Percentiles rank a stretch among this genome's conserved stretches.
Conservation (phyloP, 2,888 invertebrate species). For the Eurytoma californica region DNA sequence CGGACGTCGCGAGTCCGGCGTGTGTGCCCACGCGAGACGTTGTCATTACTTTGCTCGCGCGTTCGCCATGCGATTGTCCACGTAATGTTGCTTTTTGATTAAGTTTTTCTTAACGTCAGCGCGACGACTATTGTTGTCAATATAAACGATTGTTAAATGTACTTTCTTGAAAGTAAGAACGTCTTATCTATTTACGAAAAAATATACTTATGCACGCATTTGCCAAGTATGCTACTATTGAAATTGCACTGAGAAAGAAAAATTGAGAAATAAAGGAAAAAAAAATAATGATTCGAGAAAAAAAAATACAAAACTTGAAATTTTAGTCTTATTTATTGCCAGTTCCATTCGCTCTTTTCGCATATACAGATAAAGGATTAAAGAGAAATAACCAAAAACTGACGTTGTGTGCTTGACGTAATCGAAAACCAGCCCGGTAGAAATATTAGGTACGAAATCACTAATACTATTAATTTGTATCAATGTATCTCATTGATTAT, state of each 20-base stretch:
- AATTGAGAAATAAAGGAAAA: slow-evolving; percentile 51
- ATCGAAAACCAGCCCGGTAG: slow-evolving; percentile 74
- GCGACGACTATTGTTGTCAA: slow-evolving; percentile 13
- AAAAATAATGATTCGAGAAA: slow-evolving; percentile 46
- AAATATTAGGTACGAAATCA: slow-evolving; percentile 73
- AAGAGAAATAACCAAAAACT: slow-evolving; percentile 60
- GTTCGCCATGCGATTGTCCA: not conserved
- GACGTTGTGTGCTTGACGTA: slow-evolving; percentile 71
- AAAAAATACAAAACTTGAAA: slow-evolving; percentile 46
- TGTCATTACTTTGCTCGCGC: not conserved
- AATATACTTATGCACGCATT: slow-evolving; percentile 27
- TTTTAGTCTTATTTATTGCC: slow-evolving; percentile 52
- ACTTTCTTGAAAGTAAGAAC: slow-evolving; percentile 34
- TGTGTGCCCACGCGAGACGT: too few relatives aligned
- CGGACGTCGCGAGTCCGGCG: too few relatives aligned
- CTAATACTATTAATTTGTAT: slow-evolving; percentile 74
- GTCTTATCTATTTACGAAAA: slow-evolving; percentile 35
- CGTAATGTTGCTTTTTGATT: not conserved
- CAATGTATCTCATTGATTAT: slow-evolving; percentile 73
- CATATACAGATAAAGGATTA: slow-evolving; percentile 56
- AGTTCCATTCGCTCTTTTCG: slow-evolving; percentile 49
- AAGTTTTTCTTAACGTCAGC: not conserved
- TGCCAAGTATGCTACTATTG: slow-evolving; percentile 17
- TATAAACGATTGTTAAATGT: slow-evolving; percentile 34
- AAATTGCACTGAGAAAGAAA: slow-evolving; percentile 44